Evolutionary conservation across 2,113 vertebrate species (phyloP).

Genomic region (Terrapene triunguis): DNA sequence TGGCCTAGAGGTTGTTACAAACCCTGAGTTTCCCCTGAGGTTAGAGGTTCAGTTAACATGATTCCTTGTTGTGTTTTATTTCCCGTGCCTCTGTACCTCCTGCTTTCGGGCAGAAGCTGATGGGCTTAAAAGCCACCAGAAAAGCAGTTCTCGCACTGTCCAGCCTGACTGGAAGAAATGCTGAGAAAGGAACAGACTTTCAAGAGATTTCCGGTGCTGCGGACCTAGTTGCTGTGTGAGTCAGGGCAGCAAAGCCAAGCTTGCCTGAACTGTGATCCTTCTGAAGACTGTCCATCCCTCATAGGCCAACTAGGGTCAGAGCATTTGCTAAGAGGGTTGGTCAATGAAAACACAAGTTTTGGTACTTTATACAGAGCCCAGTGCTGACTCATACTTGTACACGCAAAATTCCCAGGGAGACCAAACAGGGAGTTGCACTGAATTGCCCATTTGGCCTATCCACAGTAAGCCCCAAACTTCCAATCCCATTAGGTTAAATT

Average conservation of each 20-base stretch:
- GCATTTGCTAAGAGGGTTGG: rapidly evolving
- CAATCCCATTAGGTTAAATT: not conserved
- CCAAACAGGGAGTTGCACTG: no score
- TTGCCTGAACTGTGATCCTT: not conserved
- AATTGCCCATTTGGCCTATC: not conserved
- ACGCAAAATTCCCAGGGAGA: not conserved
- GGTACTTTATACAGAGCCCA: not conserved
- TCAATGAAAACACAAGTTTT: not conserved
- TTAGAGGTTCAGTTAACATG: constrained; percentile 10
- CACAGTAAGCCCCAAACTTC: not conserved
- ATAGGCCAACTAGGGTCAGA: not conserved
- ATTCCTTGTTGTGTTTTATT: constrained; percentile 4
- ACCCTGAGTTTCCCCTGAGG: not conserved
- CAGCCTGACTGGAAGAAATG: constrained; percentile 1
- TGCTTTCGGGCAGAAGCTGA: not conserved
- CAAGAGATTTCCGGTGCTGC: not conserved
- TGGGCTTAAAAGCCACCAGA: not conserved
- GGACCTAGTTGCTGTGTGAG: not conserved
- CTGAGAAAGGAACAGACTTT: not conserved
- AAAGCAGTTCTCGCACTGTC: not conserved
- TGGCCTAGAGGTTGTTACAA: not conserved
- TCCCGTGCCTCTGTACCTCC: not conserved
- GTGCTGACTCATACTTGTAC: not conserved
- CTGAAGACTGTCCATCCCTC: not conserved
- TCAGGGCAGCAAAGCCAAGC: not conserved